Conservation (phyloP, 2,888 invertebrate genomes). For the Stenichneumon culpator region DNA sequence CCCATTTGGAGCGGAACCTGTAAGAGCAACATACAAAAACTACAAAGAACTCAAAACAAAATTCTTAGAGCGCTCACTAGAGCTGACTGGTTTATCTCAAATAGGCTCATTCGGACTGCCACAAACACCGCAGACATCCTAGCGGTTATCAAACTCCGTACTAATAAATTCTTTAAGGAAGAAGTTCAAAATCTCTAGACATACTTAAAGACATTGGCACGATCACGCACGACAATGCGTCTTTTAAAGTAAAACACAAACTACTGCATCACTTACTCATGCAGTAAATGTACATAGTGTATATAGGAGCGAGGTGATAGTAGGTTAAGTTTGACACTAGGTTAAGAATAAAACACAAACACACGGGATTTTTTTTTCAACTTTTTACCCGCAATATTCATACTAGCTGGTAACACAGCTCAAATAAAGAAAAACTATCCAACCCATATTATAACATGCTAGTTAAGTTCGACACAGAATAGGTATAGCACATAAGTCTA, state of each 20-base stretch:
- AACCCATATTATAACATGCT: too few species aligned
- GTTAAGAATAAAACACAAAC: too few species aligned
- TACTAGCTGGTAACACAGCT: neutral
- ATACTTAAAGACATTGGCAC: neutral
- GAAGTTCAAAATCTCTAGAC: neutral
- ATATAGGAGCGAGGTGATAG: neutral
- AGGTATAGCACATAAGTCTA: too few species aligned
- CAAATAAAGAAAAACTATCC: too few species aligned
- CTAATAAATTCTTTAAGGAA: neutral
- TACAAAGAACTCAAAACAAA: conserved; percentile 25
- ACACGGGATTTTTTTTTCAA: too few species aligned
- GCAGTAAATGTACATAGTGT: conserved; percentile 3
- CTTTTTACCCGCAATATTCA: too few species aligned
- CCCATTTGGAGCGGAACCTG: conserved; percentile 28
- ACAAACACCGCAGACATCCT: too few species aligned
- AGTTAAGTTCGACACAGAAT: too few species aligned
- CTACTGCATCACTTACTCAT: neutral
- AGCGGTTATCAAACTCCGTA: neutral
- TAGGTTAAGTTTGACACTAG: neutral
- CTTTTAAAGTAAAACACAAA: conserved; percentile 12
- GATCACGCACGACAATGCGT: neutral
- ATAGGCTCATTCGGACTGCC: too few species aligned
- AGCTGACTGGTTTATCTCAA: neutral
- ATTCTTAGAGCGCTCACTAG: conserved; percentile 8
- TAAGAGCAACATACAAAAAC: neutral